Conservation (phyloP, 2,113 vertebrate species). For the Microcebus tavaratra region DNA sequence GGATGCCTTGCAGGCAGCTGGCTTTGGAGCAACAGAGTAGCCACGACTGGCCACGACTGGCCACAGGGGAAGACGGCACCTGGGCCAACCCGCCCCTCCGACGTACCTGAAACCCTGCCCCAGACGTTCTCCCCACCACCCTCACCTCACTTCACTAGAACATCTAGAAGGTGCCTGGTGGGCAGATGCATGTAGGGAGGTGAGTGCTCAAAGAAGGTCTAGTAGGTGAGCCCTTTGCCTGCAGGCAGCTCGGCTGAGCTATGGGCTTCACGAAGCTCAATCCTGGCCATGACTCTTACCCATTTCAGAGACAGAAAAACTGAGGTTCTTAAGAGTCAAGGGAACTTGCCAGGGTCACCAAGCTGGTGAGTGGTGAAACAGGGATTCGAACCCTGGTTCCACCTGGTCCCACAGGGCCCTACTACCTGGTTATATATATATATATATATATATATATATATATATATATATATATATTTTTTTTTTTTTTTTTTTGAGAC, state of each 20-base stretch:
- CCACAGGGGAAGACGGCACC: fast-evolving
- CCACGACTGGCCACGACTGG: not conserved
- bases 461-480: no score
- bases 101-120: not conserved
- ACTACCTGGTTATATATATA: no score
- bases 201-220: no score
- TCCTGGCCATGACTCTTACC: not conserved
- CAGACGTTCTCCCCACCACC: not conserved
- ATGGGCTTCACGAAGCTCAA: not conserved
- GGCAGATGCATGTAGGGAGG: not conserved
- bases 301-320: constrained; percentile 49
- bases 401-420: not conserved
- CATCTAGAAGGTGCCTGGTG: not conserved
- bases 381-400: not conserved
- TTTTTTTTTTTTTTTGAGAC: no score
- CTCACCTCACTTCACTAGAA: not conserved
- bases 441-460: no score
- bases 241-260: not conserved
- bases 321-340: not conserved
- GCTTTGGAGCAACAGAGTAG: not conserved
- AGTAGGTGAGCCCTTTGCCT: not conserved
- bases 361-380: not conserved
- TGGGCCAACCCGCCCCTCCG: not conserved
- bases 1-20: not conserved
- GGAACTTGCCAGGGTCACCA: not conserved